phyloP scores from a whole-genome alignment of 2,113 vertebrate genomes.

The Pelecanoides urinatrix region DNA sequence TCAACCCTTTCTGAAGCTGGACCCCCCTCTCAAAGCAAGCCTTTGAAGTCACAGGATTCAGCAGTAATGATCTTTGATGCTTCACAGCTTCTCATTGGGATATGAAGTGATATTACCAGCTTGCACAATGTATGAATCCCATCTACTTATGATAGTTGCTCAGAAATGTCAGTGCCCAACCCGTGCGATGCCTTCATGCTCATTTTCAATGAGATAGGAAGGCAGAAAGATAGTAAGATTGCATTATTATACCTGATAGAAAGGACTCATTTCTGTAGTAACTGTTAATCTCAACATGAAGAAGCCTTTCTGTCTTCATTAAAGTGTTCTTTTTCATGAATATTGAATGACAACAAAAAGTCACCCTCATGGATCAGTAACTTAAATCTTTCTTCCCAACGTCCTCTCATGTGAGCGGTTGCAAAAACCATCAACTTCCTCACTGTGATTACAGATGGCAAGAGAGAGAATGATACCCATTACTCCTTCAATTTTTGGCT shows the following conservation, averaged over 20 bases:
- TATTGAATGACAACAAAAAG: neutral
- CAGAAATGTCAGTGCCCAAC: neutral
- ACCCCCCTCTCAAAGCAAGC: neutral
- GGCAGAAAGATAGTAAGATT: neutral
- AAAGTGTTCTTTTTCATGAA: neutral
- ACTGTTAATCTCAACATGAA: neutral
- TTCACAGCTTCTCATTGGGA: neutral
- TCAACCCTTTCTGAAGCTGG: neutral
- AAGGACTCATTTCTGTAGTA: neutral
- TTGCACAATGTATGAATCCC: neutral
- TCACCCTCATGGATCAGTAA: neutral
- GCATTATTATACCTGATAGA: neutral
- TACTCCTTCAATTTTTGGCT: neutral
- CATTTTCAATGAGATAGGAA: neutral
- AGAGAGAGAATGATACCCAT: neutral
- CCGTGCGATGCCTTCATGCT: neutral
- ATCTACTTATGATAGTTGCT: neutral
- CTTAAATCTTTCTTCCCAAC: neutral
- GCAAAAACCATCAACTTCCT: neutral
- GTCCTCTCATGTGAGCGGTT: fast-evolving
- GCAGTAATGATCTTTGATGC: neutral
- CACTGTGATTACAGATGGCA: neutral
- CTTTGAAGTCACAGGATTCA: neutral
- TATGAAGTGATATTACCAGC: neutral
- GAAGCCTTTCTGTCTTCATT: neutral